phyloP scores from a whole-genome alignment of 2,797 vertebrate species.

The Rhadinocentrus ornatus region DNA sequence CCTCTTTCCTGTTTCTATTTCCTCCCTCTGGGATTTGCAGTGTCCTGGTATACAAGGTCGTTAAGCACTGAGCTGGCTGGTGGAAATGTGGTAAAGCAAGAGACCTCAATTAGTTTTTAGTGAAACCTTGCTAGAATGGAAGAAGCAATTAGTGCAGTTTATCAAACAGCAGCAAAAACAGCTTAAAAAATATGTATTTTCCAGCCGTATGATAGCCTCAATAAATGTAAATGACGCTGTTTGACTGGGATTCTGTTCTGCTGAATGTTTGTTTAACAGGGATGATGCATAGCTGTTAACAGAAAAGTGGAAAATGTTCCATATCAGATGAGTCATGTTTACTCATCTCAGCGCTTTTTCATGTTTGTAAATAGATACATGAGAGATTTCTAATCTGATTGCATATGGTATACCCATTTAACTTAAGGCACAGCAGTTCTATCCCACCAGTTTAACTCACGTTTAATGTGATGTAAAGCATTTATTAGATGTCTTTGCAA shows the following conservation, averaged over 20 bases:
- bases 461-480: not conserved
- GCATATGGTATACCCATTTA: not conserved
- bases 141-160: not conserved
- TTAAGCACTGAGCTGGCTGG: conserved; percentile 9
- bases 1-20: conserved; percentile 37
- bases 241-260: conserved; percentile 19
- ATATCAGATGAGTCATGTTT: conserved; percentile 36
- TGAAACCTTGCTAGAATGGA: not conserved
- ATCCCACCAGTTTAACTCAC: not conserved
- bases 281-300: conserved; percentile 40
- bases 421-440: not conserved
- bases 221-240: conserved; percentile 19
- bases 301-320: conserved; percentile 32
- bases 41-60: not conserved
- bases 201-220: accelerated
- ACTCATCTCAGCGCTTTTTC: conserved; percentile 12
- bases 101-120: not conserved
- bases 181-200: not conserved
- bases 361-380: conserved; percentile 17
- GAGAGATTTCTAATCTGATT: conserved; percentile 1
- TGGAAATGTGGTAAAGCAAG: not conserved
- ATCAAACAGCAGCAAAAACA: conserved; percentile 8
- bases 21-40: conserved; percentile 24
- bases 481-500: not conserved
- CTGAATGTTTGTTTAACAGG: conserved; percentile 5